phyloP scores from a whole-genome alignment of 2,888 invertebrate species.

The Nymphalis urticae region DNA sequence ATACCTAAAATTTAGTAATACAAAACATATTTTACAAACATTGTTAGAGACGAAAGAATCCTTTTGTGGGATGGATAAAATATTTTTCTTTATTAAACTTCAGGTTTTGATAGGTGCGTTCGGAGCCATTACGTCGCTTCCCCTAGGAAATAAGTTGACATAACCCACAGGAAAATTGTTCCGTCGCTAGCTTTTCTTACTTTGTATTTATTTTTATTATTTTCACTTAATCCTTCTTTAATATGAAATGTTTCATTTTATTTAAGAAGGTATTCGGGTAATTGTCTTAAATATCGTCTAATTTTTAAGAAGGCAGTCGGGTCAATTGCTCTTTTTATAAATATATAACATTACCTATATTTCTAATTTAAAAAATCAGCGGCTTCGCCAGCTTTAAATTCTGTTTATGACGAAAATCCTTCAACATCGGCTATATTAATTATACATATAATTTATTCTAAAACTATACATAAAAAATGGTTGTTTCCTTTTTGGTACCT shows the following conservation, averaged over 20 bases:
- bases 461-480: no score
- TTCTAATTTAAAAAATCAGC: no score
- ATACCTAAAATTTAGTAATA: conserved; percentile 34
- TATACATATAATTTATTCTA: no score
- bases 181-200: conserved; percentile 24
- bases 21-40: conserved; percentile 60
- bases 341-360: no score
- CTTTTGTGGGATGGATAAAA: conserved; percentile 57
- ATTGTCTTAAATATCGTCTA: no score
- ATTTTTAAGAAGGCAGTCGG: no score
- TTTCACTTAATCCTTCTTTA: conserved; percentile 8
- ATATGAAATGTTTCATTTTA: neutral
- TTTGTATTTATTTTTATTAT: conserved; percentile 11
- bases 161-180: conserved; percentile 43
- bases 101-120: conserved; percentile 63
- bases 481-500: no score
- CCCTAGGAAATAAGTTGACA: conserved; percentile 70
- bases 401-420: no score
- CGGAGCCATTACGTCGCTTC: conserved; percentile 58
- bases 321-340: no score
- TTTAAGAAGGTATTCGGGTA: neutral
- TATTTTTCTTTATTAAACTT: conserved; percentile 62
- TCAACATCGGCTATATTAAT: no score
- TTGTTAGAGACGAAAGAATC: conserved; percentile 51
- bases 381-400: no score